phyloP scores from a whole-genome alignment of 2,113 vertebrate species.

The Neomonachus schauinslandi region DNA sequence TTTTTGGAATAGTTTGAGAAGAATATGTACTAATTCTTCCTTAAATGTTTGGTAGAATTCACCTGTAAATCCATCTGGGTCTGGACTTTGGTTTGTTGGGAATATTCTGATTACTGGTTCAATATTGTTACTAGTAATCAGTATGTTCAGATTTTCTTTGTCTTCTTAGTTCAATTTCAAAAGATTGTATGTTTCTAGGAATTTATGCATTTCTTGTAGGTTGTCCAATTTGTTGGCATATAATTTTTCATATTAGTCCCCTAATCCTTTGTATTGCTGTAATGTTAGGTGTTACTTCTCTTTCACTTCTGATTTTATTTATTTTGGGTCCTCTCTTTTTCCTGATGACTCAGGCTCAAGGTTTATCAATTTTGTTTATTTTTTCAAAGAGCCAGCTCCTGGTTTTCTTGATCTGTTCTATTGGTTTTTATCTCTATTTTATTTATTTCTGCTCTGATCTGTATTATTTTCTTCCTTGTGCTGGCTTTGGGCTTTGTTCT shows the following conservation, averaged over 20 bases:
- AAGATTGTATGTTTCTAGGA: not conserved
- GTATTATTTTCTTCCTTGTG: not conserved
- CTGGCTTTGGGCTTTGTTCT: not conserved
- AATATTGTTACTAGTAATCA: not conserved
- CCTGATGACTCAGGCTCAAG: not conserved
- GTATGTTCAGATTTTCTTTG: not conserved
- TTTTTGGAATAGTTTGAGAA: not conserved
- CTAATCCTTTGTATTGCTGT: not conserved
- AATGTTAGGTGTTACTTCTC: not conserved
- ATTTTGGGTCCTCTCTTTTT: not conserved
- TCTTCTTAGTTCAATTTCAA: not conserved
- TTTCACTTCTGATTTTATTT: not conserved
- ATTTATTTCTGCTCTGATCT: not conserved
- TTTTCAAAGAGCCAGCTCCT: not conserved
- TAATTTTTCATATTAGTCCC: not conserved
- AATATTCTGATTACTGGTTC: not conserved
- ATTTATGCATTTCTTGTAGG: not conserved
- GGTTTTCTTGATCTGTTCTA: not conserved
- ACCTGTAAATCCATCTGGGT: not conserved
- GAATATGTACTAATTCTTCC: not conserved
- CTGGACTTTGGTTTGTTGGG: not conserved
- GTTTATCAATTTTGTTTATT: not conserved
- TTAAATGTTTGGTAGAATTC: not conserved
- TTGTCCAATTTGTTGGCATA: not conserved
- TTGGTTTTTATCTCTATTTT: not conserved